A percentile compares a stretch with the other conserved stretches of the same genome.
Evolutionary conservation across 1,140 invertebrate species (phyloP).

Genomic region (Leptinotarsa lineolata): DNA sequence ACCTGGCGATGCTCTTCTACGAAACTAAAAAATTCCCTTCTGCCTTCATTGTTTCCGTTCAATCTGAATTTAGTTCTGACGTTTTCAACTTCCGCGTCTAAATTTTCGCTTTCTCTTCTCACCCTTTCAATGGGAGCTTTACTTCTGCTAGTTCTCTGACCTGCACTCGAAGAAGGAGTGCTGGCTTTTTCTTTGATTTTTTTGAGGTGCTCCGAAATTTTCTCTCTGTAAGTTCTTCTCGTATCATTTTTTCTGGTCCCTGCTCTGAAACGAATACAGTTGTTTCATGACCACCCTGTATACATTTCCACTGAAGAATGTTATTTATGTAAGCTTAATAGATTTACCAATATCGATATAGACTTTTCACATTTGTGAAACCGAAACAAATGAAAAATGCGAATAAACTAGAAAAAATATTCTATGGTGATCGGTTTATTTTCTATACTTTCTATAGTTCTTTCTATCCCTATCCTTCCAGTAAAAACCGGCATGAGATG

Average conservation of each 20-base stretch:
- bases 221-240: slow-evolving; percentile 28
- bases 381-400: no score
- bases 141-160: slow-evolving; percentile 5
- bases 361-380: no score
- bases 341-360: no score
- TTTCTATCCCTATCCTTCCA: no score
- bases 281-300: no score
- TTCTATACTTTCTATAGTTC: no score
- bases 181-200: slow-evolving; percentile 17
- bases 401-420: no score
- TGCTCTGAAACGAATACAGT: no score
- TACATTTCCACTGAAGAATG: no score
- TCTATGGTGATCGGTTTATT: no score
- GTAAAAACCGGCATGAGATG: no score
- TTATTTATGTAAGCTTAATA: no score
- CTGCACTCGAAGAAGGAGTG: neutral
- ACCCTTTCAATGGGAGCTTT: slow-evolving; percentile 29
- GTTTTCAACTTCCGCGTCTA: slow-evolving; percentile 31
- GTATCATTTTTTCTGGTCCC: neutral
- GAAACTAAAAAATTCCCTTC: slow-evolving; percentile 24
- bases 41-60: slow-evolving; percentile 13
- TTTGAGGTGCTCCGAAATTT: slow-evolving; percentile 26
- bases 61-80: slow-evolving; percentile 28
- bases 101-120: slow-evolving; percentile 29
- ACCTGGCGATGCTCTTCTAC: slow-evolving; percentile 1